Conservation (phyloP, 2,797 vertebrate genomes). For the Acropternis orthonyx region DNA sequence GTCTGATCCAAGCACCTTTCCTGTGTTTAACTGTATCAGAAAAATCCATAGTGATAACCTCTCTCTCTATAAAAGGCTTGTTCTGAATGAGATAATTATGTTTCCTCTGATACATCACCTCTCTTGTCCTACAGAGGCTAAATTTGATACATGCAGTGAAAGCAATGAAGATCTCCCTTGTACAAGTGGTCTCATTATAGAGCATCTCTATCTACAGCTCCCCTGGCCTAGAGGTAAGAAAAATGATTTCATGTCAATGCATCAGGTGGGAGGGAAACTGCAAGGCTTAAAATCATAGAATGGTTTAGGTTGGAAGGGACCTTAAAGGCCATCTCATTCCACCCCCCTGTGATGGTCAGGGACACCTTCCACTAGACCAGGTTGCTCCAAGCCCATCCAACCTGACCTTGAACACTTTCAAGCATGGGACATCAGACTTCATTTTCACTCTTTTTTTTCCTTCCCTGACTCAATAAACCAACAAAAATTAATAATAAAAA, state of each 20-base stretch:
- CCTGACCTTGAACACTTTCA: background rate
- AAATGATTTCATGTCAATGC: background rate
- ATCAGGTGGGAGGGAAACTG: background rate
- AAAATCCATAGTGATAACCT: background rate
- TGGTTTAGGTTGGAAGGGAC: background rate
- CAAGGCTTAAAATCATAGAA: background rate
- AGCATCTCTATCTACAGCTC: background rate
- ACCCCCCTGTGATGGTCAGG: background rate
- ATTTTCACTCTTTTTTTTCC: background rate
- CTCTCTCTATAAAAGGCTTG: background rate
- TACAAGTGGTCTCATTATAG: background rate
- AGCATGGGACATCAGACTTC: background rate
- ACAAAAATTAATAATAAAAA: background rate
- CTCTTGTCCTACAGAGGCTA: background rate
- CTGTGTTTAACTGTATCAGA: background rate
- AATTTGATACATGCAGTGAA: background rate
- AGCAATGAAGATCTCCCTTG: background rate
- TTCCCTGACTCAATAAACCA: background rate
- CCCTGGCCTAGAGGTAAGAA: background rate
- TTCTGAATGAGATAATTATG: background rate
- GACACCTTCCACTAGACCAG: background rate
- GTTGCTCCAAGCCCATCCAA: accelerated
- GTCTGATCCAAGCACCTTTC: background rate
- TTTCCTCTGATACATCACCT: background rate
- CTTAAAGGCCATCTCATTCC: background rate